Evolutionary conservation across 2,797 vertebrate genomes (phyloP).

Genomic region (Bucorvus abyssinicus): DNA sequence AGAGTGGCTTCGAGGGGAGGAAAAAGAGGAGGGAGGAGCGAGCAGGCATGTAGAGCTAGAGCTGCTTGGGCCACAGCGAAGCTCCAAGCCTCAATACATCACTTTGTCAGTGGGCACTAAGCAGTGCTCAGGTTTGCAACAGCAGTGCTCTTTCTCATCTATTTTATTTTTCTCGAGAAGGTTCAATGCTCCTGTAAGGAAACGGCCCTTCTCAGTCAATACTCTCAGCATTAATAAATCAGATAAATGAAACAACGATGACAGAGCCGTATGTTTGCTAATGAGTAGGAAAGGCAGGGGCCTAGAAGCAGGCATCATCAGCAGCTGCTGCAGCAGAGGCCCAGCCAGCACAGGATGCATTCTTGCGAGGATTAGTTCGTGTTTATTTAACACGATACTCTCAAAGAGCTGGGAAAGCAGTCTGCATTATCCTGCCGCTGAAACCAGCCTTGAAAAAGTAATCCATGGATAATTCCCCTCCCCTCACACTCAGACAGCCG

Average conservation of each 20-base stretch:
- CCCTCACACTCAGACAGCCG: not conserved
- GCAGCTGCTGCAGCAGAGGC: not conserved
- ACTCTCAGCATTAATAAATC: not conserved
- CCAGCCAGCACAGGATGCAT: not conserved
- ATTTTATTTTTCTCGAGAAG: not conserved
- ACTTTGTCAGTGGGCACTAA: rapidly evolving
- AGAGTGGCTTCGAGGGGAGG: not conserved
- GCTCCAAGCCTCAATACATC: not conserved
- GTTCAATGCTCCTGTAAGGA: not conserved
- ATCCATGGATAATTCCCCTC: not conserved
- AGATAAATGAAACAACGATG: not conserved
- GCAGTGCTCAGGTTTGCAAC: not conserved
- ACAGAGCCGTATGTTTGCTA: not conserved
- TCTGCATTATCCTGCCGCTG: not conserved
- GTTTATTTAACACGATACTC: conserved; percentile 4
- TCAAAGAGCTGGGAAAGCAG: conserved; percentile 26
- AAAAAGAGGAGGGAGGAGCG: not conserved
- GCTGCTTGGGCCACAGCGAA: not conserved
- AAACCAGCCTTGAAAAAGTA: not conserved
- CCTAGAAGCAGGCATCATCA: not conserved
- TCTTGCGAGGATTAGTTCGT: not conserved
- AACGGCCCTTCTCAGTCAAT: not conserved
- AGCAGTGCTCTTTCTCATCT: not conserved
- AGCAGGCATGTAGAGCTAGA: not conserved
- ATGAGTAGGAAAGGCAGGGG: not conserved